Evolutionary conservation across 1,140 invertebrate genomes (phyloP).

Genomic region (Periplaneta americana): DNA sequence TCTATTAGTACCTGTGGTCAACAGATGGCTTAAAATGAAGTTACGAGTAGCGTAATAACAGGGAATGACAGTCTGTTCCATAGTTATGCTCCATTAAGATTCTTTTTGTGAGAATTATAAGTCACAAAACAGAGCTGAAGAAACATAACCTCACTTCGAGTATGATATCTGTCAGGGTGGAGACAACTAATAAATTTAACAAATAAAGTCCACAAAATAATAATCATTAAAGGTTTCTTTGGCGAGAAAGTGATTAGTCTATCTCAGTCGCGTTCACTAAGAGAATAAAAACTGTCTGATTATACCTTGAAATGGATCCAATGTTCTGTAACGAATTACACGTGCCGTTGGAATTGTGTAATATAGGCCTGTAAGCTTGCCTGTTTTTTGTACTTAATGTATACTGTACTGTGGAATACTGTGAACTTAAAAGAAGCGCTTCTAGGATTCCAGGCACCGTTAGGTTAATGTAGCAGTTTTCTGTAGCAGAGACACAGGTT

Average conservation of each 20-base stretch:
- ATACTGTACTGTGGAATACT: too few species aligned
- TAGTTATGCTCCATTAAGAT: not conserved
- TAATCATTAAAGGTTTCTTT: not conserved
- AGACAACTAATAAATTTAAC: not conserved
- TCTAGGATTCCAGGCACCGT: too few species aligned
- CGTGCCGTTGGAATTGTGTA: too few species aligned
- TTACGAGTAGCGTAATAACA: not conserved
- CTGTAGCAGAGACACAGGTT: too few species aligned
- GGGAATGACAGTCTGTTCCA: not conserved
- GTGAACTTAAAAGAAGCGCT: too few species aligned
- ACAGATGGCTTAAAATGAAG: not conserved
- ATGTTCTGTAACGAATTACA: not conserved
- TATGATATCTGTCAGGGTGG: not conserved
- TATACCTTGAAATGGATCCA: not conserved
- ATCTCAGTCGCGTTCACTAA: not conserved
- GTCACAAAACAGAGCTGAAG: not conserved
- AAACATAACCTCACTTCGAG: not conserved
- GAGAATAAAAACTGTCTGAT: not conserved
- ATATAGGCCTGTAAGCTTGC: too few species aligned
- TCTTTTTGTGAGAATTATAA: not conserved
- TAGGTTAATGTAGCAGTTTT: too few species aligned
- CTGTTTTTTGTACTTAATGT: too few species aligned
- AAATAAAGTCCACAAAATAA: not conserved
- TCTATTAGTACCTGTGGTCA: not conserved
- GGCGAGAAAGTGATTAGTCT: not conserved